These are phyloP conservation scores for Stenchaetothrips biformis DNA, from an alignment of 2,888 invertebrate species.

Conservation along the genomic window DNA sequence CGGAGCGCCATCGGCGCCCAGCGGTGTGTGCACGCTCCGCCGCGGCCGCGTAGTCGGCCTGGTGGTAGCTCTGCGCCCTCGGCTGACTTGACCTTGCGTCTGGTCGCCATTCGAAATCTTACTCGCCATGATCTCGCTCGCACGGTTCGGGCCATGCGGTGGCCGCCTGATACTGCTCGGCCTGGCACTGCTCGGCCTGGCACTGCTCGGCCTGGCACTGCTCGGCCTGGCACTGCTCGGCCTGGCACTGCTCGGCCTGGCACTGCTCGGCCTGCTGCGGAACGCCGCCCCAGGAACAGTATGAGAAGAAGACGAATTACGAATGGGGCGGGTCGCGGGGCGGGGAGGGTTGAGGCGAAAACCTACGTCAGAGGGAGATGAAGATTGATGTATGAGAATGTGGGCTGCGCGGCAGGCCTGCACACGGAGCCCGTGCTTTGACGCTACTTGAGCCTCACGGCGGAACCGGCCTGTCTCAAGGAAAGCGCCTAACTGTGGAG, in stretches of 20 bases:
- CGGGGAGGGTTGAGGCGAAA: background rate
- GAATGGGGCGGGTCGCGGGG: background rate
- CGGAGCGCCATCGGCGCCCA: background rate
- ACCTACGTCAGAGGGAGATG: constrained; percentile 14
- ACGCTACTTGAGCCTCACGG: background rate
- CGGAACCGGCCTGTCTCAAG: background rate
- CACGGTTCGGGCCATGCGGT: background rate
- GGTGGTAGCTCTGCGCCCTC: too few species aligned
- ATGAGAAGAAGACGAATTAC: constrained; percentile 21
- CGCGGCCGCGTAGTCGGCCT: too few species aligned
- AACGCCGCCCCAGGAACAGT: background rate
- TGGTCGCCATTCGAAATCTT: too few species aligned
- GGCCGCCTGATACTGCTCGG: too few species aligned
- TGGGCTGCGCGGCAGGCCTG: background rate
- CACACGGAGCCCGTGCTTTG: background rate
- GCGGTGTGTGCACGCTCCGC: too few species aligned
- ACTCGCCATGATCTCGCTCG: background rate
- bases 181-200: background rate
- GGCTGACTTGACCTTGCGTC: too few species aligned
- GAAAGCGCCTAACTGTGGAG: too few species aligned
- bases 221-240: background rate
- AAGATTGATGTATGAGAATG: constrained; percentile 25
- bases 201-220: background rate
- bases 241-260: background rate
- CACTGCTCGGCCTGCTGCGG: background rate